phyloP scores from a whole-genome alignment of 2,888 invertebrate species.

The Troilus luridus region DNA sequence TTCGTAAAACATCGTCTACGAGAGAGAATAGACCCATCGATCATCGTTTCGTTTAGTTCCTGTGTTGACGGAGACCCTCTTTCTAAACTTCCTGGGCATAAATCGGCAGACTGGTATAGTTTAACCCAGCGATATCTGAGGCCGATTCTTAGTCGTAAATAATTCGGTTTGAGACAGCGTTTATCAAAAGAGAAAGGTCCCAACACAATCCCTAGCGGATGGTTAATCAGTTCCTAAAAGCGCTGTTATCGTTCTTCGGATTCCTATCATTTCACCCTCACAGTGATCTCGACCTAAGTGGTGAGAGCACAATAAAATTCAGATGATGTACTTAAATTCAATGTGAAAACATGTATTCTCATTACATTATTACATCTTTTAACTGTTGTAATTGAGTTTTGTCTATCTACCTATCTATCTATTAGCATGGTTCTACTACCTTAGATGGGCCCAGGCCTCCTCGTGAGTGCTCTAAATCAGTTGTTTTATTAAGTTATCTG shows the following conservation, averaged over 20 bases:
- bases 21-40: slow-evolving; percentile 5
- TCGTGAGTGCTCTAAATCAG: too few species aligned
- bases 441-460: too few species aligned
- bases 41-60: not conserved
- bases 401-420: too few species aligned
- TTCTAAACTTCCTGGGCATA: slow-evolving; percentile 15
- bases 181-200: slow-evolving; percentile 37
- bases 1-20: slow-evolving; percentile 13
- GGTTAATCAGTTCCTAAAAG: slow-evolving; percentile 18
- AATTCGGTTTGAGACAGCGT: not conserved
- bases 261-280: not conserved
- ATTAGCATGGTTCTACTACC: too few species aligned
- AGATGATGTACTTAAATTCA: not conserved
- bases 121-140: not conserved
- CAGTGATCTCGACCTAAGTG: not conserved
- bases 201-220: not conserved
- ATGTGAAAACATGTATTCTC: not conserved
- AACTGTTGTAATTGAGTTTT: too few species aligned
- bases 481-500: too few species aligned
- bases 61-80: not conserved
- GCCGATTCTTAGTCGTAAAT: slow-evolving; percentile 5
- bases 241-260: not conserved
- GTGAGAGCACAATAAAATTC: not conserved
- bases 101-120: slow-evolving; percentile 16
- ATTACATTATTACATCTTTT: too few species aligned